A percentile compares a stretch with the other conserved stretches of the same genome.
phyloP scores from a whole-genome alignment of 2,888 invertebrate genomes.

The Teleiodes luculella region DNA sequence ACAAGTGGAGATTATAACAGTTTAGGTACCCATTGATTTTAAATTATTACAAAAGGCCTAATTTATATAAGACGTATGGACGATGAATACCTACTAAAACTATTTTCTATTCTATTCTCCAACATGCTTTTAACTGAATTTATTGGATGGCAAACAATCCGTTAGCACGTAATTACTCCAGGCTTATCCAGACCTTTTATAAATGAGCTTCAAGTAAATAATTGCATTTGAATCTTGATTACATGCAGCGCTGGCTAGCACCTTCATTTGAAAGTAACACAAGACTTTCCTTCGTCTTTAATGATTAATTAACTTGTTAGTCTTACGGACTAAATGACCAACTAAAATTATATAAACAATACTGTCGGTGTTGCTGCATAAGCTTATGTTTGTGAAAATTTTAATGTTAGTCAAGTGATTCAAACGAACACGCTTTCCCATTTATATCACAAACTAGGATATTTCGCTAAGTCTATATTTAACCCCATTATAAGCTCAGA shows the following conservation, averaged over 20 bases:
- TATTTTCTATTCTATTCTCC: no score
- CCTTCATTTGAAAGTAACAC: constrained; percentile 41
- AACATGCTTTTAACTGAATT: neutral
- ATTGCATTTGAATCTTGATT: constrained; percentile 42
- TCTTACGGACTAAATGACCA: no score
- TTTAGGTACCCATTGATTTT: no score
- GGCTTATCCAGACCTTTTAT: constrained; percentile 11
- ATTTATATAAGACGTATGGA: no score
- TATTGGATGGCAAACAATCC: neutral
- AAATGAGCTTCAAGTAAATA: constrained; percentile 27
- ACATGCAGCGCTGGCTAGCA: constrained; percentile 26
- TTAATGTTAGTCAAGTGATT: no score
- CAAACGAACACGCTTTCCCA: neutral
- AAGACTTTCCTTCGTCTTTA: constrained; percentile 40
- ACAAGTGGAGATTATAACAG: no score
- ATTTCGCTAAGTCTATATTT: constrained; percentile 8
- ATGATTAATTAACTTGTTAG: constrained; percentile 43
- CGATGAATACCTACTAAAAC: no score
- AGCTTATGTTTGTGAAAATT: no score
- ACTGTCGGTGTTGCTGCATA: no score
- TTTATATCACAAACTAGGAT: neutral
- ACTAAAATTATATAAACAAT: no score
- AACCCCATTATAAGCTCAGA: constrained; percentile 18
- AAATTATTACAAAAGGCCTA: no score
- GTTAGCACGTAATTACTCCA: constrained; percentile 8